Percentiles rank a stretch among this genome's conserved stretches.
Evolutionary conservation across 2,113 vertebrate genomes (phyloP).

Genomic region (Bubalus kerabau): DNA sequence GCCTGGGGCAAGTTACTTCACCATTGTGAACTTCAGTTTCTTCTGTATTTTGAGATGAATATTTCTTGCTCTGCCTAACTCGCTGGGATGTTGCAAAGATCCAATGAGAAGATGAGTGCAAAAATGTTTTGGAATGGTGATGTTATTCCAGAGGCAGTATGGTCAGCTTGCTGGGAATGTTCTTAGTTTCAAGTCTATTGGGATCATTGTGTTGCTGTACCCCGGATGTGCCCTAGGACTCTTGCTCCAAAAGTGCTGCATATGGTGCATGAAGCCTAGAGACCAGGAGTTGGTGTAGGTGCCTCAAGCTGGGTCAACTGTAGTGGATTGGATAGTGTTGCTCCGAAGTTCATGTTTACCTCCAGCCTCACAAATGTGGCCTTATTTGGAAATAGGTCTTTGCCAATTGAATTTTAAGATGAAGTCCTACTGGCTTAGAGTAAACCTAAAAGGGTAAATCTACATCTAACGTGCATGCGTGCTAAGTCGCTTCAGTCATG

Average conservation of each 20-base stretch:
- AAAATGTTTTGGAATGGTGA: background rate
- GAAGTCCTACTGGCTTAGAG: background rate
- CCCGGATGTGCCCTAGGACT: background rate
- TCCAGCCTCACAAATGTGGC: background rate
- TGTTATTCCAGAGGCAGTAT: background rate
- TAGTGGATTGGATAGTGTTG: background rate
- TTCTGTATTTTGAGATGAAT: background rate
- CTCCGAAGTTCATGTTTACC: background rate
- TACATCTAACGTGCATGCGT: background rate
- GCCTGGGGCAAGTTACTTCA: background rate
- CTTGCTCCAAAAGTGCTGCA: background rate
- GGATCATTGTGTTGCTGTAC: background rate
- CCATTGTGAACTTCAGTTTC: background rate
- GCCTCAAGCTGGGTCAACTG: background rate
- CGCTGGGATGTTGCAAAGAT: background rate
- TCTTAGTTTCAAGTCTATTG: background rate
- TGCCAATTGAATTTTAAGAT: background rate
- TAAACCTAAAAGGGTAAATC: background rate
- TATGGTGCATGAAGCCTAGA: background rate
- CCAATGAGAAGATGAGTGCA: background rate
- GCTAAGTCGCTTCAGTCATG: background rate
- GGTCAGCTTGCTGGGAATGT: background rate
- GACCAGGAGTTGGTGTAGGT: rapidly evolving
- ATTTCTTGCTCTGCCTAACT: background rate
- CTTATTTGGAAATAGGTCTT: background rate